Percentiles rank a stretch among this genome's conserved stretches.
These are phyloP conservation scores for Lepidurus arcticus DNA, from an alignment of 1,140 invertebrate species.

Conservation along the genomic window DNA sequence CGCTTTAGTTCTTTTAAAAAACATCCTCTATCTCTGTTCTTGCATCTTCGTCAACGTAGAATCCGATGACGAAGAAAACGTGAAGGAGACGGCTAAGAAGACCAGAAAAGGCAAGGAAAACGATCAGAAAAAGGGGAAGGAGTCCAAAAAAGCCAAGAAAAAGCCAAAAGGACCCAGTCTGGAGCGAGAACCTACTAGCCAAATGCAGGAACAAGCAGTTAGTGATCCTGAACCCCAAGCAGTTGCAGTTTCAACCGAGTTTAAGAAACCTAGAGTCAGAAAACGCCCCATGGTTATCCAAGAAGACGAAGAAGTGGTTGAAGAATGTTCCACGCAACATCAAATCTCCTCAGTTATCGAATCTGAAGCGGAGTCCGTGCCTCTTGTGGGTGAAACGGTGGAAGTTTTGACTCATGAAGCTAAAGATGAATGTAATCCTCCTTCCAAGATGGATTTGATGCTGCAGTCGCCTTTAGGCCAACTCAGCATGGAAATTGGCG, in stretches of 20 bases:
- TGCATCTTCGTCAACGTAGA: not conserved
- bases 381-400: not conserved
- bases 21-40: not conserved
- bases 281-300: not conserved
- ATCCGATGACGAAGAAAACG: not conserved
- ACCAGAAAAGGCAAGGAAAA: not conserved
- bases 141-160: not conserved
- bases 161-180: not conserved
- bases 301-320: not conserved
- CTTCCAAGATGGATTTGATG: conserved; percentile 8
- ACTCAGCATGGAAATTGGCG: conserved; percentile 18
- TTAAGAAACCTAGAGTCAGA: not conserved
- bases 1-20: not conserved
- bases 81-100: not conserved
- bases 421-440: not conserved
- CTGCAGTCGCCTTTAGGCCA: conserved; percentile 25
- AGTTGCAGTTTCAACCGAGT: not conserved
- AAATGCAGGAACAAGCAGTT: not conserved
- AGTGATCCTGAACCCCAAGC: not conserved
- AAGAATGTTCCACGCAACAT: no score
- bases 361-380: not conserved
- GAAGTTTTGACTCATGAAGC: not conserved
- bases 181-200: no score
- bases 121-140: not conserved
- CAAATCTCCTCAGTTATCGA: no score